A percentile compares a stretch with the other conserved stretches of the same genome.
These are phyloP conservation scores for Formica aserva DNA, from an alignment of 2,888 invertebrate species.

Conservation along the genomic window DNA sequence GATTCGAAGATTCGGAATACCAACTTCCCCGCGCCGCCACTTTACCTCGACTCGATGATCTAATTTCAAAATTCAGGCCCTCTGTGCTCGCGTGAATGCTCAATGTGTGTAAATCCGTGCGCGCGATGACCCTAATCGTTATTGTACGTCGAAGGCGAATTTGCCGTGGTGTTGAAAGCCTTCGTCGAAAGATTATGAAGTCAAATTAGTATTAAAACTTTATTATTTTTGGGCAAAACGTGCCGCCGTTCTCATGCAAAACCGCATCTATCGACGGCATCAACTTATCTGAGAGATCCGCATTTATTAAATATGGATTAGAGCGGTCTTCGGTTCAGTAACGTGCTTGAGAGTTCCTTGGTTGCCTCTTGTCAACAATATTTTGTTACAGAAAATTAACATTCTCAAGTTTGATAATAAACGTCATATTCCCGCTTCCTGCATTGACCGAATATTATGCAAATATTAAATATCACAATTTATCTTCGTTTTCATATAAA, in stretches of 20 bases:
- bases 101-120: too few relatives aligned
- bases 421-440: neutral
- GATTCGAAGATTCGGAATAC: conserved; percentile 65
- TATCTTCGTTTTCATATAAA: conserved; percentile 45
- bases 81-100: conserved; percentile 8
- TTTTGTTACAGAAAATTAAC: neutral
- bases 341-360: neutral
- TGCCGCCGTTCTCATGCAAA: neutral
- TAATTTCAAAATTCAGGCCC: conserved; percentile 59
- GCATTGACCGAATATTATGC: conserved; percentile 13
- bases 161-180: conserved; percentile 7
- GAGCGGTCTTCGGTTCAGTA: neutral
- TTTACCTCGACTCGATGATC: conserved; percentile 49
- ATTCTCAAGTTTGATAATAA: neutral
- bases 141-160: conserved; percentile 39
- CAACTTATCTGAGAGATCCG: neutral
- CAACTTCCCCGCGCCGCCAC: conserved; percentile 27
- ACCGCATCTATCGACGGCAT: neutral
- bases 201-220: neutral
- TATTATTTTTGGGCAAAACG: conserved; percentile 14
- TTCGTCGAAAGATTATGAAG: conserved; percentile 36
- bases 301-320: neutral
- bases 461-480: conserved; percentile 44
- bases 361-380: neutral
- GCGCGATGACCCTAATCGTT: conserved; percentile 49